phyloP scores from a whole-genome alignment of 1,140 invertebrate species.

The Pogonomyrmex californicus region DNA sequence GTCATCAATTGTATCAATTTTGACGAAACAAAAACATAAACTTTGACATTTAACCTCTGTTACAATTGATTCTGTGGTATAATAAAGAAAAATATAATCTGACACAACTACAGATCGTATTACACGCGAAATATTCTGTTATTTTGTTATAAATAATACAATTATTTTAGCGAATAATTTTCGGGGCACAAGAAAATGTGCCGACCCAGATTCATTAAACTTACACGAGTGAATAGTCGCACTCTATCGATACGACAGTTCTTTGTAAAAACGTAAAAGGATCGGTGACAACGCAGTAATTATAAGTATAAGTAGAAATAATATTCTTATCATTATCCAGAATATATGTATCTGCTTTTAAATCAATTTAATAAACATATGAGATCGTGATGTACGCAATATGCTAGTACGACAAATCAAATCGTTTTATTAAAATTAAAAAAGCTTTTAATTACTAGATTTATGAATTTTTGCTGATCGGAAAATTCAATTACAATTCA shows the following conservation, averaged over 20 bases:
- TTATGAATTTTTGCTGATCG: not conserved
- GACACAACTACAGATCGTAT: not conserved
- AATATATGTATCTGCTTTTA: not conserved
- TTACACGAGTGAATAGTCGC: not conserved
- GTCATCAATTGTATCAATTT: too few relatives aligned
- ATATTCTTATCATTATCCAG: not conserved
- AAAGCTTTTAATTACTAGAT: not conserved
- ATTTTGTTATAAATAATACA: not conserved
- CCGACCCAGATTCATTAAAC: not conserved
- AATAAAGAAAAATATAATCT: not conserved
- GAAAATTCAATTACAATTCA: conserved; percentile 23
- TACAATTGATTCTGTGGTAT: not conserved
- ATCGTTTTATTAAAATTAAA: not conserved
- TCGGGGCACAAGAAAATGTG: not conserved
- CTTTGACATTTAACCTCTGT: not conserved
- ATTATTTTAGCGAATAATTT: not conserved
- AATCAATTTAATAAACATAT: not conserved
- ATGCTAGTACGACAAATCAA: too few relatives aligned
- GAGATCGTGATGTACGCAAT: not conserved
- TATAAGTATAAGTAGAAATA: not conserved
- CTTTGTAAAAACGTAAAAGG: not conserved
- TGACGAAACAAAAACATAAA: not conserved
- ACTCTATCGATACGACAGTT: not conserved
- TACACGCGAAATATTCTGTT: not conserved
- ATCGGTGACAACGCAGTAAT: not conserved